These are phyloP conservation scores for Myotis brandtii DNA, from an alignment of 2,113 vertebrate genomes.

Conservation along the genomic window DNA sequence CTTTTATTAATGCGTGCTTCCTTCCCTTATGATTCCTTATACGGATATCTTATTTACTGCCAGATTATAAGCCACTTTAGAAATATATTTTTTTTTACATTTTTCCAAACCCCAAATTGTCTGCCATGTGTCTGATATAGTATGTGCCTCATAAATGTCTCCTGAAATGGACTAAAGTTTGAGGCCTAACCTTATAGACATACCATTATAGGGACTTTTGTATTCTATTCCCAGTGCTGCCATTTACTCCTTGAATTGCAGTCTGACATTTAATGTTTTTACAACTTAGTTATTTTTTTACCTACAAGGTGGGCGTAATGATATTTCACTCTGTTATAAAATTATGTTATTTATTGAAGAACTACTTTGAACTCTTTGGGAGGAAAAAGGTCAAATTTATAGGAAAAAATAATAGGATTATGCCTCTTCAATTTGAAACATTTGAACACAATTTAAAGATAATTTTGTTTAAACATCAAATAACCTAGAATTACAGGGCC, in stretches of 20 bases:
- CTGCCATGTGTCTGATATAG: neutral
- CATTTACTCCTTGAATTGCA: slow-evolving; percentile 50
- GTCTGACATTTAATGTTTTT: slow-evolving; percentile 69
- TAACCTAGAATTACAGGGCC: neutral
- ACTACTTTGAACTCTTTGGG: slow-evolving; percentile 36
- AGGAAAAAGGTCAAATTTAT: slow-evolving; percentile 55
- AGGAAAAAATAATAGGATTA: neutral
- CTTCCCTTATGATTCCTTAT: neutral
- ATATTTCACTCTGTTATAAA: slow-evolving; percentile 68
- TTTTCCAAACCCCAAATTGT: neutral
- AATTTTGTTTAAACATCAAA: slow-evolving; percentile 48
- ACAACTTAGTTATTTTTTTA: slow-evolving; percentile 55
- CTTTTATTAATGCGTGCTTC: neutral
- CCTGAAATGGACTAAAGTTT: slow-evolving; percentile 15
- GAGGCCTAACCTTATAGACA: neutral
- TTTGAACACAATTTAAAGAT: slow-evolving; percentile 17
- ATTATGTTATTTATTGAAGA: slow-evolving; percentile 65
- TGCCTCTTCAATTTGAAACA: neutral
- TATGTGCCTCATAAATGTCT: neutral
- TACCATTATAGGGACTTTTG: neutral
- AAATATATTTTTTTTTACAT: neutral
- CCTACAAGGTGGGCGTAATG: slow-evolving; percentile 64
- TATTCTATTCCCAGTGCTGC: neutral
- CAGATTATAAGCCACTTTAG: neutral
- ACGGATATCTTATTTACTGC: neutral